Percentiles rank a stretch among this genome's conserved stretches.
Evolutionary conservation across 2,797 vertebrate species (phyloP).

Genomic region (Choloepus didactylus): DNA sequence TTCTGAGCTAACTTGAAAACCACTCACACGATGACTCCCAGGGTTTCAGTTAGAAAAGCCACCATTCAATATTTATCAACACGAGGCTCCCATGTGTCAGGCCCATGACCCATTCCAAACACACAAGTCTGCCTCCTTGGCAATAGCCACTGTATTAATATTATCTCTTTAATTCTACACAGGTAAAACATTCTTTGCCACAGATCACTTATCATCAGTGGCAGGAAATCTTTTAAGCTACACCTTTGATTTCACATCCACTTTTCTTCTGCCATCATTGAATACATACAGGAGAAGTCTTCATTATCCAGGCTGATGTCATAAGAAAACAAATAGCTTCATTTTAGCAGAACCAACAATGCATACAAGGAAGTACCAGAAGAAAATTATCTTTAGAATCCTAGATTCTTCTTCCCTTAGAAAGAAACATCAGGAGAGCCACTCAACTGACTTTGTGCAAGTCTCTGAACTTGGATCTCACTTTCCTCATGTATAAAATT

Average conservation of each 20-base stretch:
- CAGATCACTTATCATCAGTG: slow-evolving; percentile 52
- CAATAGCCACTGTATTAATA: background rate
- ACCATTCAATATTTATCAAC: slow-evolving; percentile 39
- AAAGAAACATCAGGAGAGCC: background rate
- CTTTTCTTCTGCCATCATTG: slow-evolving; percentile 40
- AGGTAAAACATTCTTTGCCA: background rate
- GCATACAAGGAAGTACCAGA: background rate
- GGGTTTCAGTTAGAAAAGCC: slow-evolving; percentile 50
- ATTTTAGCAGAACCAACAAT: background rate
- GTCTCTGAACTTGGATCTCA: background rate
- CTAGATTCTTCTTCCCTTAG: background rate
- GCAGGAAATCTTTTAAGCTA: slow-evolving; percentile 26
- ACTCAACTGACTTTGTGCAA: background rate
- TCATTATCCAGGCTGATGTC: background rate
- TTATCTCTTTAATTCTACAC: background rate
- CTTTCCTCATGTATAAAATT: background rate
- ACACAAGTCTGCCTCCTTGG: background rate
- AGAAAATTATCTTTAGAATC: slow-evolving; percentile 7
- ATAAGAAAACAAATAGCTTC: slow-evolving; percentile 20
- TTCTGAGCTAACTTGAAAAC: slow-evolving; percentile 50
- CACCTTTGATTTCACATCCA: background rate
- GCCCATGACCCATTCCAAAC: background rate
- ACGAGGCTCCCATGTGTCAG: background rate
- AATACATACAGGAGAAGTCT: background rate
- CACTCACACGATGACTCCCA: background rate